Evolutionary conservation across 2,113 vertebrate genomes (phyloP), one percentile per base, ranked within the genome.

Genomic region (Danionella cerebrum): DNA sequence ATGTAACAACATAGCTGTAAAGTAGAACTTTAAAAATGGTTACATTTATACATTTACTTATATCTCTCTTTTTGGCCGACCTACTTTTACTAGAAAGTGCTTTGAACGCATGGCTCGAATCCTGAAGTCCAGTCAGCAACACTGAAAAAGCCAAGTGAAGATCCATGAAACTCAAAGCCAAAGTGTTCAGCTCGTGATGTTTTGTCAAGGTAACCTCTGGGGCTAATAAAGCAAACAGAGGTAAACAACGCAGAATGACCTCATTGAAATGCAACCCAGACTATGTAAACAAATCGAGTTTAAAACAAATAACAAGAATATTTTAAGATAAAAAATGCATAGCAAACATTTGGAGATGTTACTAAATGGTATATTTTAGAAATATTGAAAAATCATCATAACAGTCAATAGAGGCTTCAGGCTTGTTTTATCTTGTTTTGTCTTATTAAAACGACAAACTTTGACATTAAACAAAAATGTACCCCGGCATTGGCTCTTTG

Each of bases 201-300:
- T 96, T 96, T 90, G 90, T 89, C 93, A 92, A 87, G 91, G 89
- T 94, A 93, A 94, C 93, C 94, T 91, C 91, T 86, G 89, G 91
- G 91, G 93, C 93, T 96, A 95, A 95, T 96, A 97, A 97, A 95
- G 91, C 87, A 96, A 98, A 96, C 91, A 96, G 93, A 94, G 89
- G 89, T 93, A 96, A 94, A 93, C 91, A 90, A 81, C 92, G 92
- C 92, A 92, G 94, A 94, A 94, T 93, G 90, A 84, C 84, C 82
- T 89, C 92, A 97, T 93, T 98, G 96, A 93, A 94, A 96, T 90
- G n/a, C n/a, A n/a, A n/a, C n/a, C 93, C 94, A 96, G 93, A 92
- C 92, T 94, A 90, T 90, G 90, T 93, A 94, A 96, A 97, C 89
- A 84, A 90, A 92, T 89, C 89, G 87, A 85, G 91, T 92, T 96